Conservation (phyloP, 2,888 invertebrate genomes). For the Acanthosepion pharaonis region DNA sequence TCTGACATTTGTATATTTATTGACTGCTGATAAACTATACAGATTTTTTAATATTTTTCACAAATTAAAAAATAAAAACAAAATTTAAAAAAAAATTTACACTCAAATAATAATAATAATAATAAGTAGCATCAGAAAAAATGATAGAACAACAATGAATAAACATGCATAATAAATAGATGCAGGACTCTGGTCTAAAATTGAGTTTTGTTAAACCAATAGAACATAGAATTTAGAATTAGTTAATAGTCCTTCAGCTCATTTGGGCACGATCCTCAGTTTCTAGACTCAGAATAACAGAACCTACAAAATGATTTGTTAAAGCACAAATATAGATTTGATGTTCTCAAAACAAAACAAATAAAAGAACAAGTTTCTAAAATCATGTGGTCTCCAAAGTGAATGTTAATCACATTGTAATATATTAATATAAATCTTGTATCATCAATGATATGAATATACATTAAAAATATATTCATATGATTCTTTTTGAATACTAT, state of each 20-base stretch:
- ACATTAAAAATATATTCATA: neutral
- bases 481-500: neutral
- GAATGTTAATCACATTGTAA: too few species aligned
- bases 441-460: neutral
- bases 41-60: neutral
- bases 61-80: neutral
- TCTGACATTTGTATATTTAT: neutral
- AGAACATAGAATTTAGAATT: too few species aligned
- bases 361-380: neutral
- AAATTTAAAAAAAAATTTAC: neutral
- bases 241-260: too few species aligned
- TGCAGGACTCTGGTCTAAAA: neutral
- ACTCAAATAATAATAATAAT: neutral
- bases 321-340: neutral
- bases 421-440: neutral
- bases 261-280: too few species aligned
- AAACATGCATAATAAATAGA: neutral
- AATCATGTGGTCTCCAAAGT: too few species aligned
- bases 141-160: neutral
- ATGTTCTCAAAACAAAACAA: neutral
- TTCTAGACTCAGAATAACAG: too few species aligned
- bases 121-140: neutral
- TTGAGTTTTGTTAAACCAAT: neutral
- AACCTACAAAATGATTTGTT: neutral
- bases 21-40: neutral